A percentile compares a stretch with the other conserved stretches of the same genome.
Conservation (phyloP, 2,797 vertebrate species). For the Arrhamphus sclerolepis region DNA sequence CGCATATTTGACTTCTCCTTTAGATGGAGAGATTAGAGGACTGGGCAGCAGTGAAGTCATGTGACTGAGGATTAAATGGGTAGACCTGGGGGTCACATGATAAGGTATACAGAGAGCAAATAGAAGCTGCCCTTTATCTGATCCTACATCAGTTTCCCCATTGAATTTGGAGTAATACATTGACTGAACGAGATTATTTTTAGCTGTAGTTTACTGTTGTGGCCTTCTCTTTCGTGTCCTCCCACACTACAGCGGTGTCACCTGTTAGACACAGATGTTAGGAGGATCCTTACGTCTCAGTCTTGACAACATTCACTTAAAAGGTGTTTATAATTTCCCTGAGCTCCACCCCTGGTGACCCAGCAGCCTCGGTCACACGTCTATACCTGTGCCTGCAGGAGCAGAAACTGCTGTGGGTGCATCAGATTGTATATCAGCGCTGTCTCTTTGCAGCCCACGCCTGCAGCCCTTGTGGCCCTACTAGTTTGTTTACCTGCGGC, state of each 20-base stretch:
- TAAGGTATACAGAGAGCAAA: conserved; percentile 43
- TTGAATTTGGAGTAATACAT: background rate
- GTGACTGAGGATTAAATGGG: conserved; percentile 71
- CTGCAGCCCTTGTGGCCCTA: conserved; percentile 59
- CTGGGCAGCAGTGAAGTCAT: conserved; percentile 66
- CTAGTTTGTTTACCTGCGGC: conserved; percentile 71
- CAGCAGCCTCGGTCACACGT: conserved; percentile 12
- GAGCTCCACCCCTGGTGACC: background rate
- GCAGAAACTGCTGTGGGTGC: conserved; percentile 51
- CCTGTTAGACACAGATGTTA: conserved; percentile 30
- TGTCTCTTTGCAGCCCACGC: conserved; percentile 48
- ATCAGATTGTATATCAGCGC: conserved; percentile 69
- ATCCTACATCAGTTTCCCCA: conserved; percentile 26
- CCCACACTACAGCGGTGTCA: conserved; percentile 18
- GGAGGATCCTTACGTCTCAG: conserved; percentile 30
- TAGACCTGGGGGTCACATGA: conserved; percentile 64
- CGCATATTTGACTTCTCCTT: conserved; percentile 70
- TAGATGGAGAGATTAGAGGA: conserved; percentile 64
- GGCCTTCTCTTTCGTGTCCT: too few relatives aligned
- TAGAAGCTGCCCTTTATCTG: conserved; percentile 38
- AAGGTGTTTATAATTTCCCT: conserved; percentile 36
- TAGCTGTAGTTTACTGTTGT: too few relatives aligned
- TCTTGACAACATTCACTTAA: conserved; percentile 36
- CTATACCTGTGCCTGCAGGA: conserved; percentile 48
- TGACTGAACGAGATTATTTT: too few relatives aligned